These are phyloP conservation scores for Drymodes brunneopygia DNA, from an alignment of 2,113 vertebrate species.

Conservation along the genomic window DNA sequence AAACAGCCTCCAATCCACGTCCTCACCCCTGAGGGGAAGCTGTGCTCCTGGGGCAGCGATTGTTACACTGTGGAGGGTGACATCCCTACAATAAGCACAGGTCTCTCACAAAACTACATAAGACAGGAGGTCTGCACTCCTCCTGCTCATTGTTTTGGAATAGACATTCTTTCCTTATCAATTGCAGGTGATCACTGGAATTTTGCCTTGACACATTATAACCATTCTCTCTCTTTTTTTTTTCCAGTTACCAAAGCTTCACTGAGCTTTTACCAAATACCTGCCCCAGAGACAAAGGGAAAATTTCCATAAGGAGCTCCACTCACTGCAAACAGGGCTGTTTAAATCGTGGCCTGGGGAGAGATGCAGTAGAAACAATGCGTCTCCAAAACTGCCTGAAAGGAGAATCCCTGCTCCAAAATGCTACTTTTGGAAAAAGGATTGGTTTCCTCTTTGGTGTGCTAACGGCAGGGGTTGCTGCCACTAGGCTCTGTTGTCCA, in stretches of 20 bases:
- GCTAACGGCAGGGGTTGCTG: neutral
- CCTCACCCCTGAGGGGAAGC: neutral
- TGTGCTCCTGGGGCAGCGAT: neutral
- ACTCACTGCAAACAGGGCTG: neutral
- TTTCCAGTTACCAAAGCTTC: neutral
- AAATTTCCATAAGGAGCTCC: neutral
- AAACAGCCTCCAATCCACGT: neutral
- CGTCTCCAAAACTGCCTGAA: neutral
- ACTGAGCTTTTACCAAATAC: neutral
- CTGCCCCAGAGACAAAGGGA: neutral
- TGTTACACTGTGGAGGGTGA: neutral
- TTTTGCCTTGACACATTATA: neutral
- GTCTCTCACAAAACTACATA: neutral
- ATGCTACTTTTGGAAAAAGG: neutral
- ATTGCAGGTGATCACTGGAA: neutral
- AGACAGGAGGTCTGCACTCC: neutral
- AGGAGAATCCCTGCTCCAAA: neutral
- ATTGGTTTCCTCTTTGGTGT: neutral
- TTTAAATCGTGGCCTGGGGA: neutral
- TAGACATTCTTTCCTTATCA: neutral
- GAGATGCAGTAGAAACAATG: neutral
- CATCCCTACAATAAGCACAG: neutral
- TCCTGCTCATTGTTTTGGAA: neutral
- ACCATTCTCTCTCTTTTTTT: neutral
- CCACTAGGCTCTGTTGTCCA: fast-evolving